Percentiles rank a stretch among this genome's conserved stretches.
These are phyloP conservation scores for Sandelia bainsii DNA, from an alignment of 2,797 vertebrate species.

Conservation along the genomic window DNA sequence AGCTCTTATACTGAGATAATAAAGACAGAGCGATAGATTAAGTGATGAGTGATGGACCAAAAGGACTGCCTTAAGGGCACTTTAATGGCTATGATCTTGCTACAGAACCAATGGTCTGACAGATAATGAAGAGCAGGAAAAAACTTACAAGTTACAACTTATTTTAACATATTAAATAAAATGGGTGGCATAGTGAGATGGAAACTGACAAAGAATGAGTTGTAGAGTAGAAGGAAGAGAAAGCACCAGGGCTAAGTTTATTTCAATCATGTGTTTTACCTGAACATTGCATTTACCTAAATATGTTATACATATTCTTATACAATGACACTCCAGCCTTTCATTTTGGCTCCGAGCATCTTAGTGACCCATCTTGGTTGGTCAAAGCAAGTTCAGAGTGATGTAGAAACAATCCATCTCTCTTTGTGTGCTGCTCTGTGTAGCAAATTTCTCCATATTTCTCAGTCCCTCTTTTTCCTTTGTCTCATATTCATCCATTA, in stretches of 20 bases:
- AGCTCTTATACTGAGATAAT: constrained; percentile 29
- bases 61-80: constrained; percentile 25
- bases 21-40: constrained; percentile 20
- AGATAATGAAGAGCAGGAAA: not conserved
- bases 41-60: constrained; percentile 16
- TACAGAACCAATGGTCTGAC: constrained; percentile 15
- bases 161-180: not conserved
- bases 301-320: no score
- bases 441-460: not conserved
- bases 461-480: no score
- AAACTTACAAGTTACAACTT: constrained; percentile 8
- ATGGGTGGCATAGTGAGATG: not conserved
- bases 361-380: no score
- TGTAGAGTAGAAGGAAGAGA: constrained; percentile 4
- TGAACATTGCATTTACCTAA: no score
- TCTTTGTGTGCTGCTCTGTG: no score
- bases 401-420: no score
- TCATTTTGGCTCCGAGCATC: no score
- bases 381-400: no score
- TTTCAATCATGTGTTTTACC: not conserved
- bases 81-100: constrained; percentile 23
- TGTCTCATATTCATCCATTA: not conserved
- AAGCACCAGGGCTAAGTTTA: constrained; percentile 9
- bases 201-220: not conserved
- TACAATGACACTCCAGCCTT: no score